phyloP scores from a whole-genome alignment of 1,140 invertebrate species.

The Drosophila elegans region DNA sequence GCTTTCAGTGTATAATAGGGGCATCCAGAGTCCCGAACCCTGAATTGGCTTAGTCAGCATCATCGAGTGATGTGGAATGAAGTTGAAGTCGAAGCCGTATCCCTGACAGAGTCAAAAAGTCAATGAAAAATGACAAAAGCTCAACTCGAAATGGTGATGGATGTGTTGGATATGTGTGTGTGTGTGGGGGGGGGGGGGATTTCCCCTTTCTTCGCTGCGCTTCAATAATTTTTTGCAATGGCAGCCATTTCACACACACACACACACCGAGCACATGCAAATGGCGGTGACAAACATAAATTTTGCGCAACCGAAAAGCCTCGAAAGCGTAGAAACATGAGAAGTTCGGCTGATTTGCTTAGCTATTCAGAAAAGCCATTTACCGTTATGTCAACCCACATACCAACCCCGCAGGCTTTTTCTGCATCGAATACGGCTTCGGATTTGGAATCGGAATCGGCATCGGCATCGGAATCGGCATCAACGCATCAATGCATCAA shows the following conservation, averaged over 20 bases:
- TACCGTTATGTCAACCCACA: slow-evolving; percentile 65
- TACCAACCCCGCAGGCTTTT: neutral
- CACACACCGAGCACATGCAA: slow-evolving; percentile 36
- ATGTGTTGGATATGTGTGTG: slow-evolving; percentile 25
- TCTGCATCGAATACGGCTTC: slow-evolving; percentile 15
- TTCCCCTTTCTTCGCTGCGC: slow-evolving; percentile 18
- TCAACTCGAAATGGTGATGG: slow-evolving; percentile 42
- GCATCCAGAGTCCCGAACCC: slow-evolving; percentile 1
- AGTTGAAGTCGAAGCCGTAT: slow-evolving; percentile 39
- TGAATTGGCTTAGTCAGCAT: slow-evolving; percentile 56
- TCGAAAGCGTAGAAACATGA: slow-evolving; percentile 19
- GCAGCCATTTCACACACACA: slow-evolving; percentile 36
- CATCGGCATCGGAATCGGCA: slow-evolving; percentile 4
- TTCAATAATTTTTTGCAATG: slow-evolving; percentile 60
- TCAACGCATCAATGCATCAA: slow-evolving; percentile 56
- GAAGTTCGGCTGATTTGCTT: slow-evolving; percentile 68
- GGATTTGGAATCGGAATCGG: neutral
- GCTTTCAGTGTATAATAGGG: slow-evolving; percentile 7
- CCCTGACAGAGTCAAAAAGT: slow-evolving; percentile 41
- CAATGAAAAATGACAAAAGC: slow-evolving; percentile 62
- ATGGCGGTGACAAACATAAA: slow-evolving; percentile 48
- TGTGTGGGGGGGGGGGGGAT: neutral
- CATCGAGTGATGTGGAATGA: slow-evolving; percentile 29
- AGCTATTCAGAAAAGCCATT: slow-evolving; percentile 70
- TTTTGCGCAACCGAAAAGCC: slow-evolving; percentile 12